Percentiles rank a stretch among this genome's conserved stretches.
These are phyloP conservation scores for Apostichopus leukothele DNA, from an alignment of 53 echinoderm and acorn worm species.

Conservation along the genomic window DNA sequence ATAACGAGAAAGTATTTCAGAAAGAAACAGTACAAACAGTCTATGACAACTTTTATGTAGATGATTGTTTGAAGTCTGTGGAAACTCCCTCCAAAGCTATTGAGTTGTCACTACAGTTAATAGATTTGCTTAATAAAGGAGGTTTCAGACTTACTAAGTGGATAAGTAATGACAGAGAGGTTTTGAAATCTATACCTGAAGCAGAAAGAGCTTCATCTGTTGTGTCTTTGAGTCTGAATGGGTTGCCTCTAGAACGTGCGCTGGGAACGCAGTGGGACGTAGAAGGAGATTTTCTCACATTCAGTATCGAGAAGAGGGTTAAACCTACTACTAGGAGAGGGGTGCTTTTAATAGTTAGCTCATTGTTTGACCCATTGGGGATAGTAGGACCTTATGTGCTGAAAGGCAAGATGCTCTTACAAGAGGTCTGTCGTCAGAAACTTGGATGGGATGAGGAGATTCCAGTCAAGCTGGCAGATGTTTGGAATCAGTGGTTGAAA, in stretches of 20 bases:
- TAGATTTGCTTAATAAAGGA: slow-evolving; percentile 29
- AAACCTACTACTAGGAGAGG: slow-evolving; percentile 66
- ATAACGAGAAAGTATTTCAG: slow-evolving; percentile 11
- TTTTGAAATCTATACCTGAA: slow-evolving; percentile 48
- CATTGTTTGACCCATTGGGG: slow-evolving; percentile 53
- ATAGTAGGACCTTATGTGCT: slow-evolving; percentile 63
- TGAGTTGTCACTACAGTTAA: slow-evolving; percentile 19
- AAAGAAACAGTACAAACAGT: slow-evolving; percentile 19
- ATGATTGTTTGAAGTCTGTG: slow-evolving; percentile 50
- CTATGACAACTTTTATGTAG: background rate
- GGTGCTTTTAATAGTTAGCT: slow-evolving; percentile 63
- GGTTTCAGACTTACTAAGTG: slow-evolving; percentile 60
- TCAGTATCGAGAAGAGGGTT: slow-evolving; percentile 31
- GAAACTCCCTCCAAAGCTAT: slow-evolving; percentile 24
- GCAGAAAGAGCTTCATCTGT: slow-evolving; percentile 61
- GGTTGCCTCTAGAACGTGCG: slow-evolving; percentile 50
- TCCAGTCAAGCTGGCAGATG: background rate
- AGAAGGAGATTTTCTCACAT: slow-evolving; percentile 55
- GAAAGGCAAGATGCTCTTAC: slow-evolving; percentile 61
- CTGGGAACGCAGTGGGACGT: slow-evolving; percentile 62
- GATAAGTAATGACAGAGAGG: slow-evolving; percentile 53
- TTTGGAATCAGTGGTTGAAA: slow-evolving; percentile 49
- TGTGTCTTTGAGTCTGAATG: slow-evolving; percentile 33
- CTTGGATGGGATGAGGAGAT: background rate
- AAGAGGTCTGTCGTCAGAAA: slow-evolving; percentile 56